Evolutionary conservation across 2,113 vertebrate genomes (phyloP).

Genomic region (Orthonyx spaldingii): DNA sequence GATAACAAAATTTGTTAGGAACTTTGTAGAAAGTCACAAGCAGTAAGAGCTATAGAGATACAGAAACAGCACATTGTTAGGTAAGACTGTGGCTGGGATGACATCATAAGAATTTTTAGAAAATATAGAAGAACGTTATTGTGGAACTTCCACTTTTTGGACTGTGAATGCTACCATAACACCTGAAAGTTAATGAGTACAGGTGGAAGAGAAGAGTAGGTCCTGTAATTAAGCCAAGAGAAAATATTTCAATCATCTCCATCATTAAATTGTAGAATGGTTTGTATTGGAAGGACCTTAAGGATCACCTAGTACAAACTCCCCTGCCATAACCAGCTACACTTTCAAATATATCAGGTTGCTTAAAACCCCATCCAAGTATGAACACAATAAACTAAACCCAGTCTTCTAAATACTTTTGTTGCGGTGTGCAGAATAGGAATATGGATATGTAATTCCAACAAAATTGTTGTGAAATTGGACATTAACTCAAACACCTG

Average conservation of each 20-base stretch:
- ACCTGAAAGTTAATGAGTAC: neutral
- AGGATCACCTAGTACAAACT: neutral
- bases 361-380: neutral
- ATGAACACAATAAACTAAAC: neutral
- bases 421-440: neutral
- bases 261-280: neutral
- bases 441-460: slow-evolving; percentile 17
- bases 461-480: neutral
- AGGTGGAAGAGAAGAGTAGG: neutral
- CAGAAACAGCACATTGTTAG: neutral
- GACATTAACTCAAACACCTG: neutral
- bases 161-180: neutral
- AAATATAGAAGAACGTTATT: neutral
- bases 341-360: neutral
- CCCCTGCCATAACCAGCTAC: neutral
- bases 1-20: neutral
- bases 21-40: neutral
- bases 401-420: neutral
- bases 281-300: neutral
- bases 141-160: neutral
- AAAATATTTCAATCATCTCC: neutral
- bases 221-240: neutral
- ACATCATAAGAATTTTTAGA: neutral
- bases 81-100: neutral
- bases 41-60: neutral